These are phyloP conservation scores for Acanthosepion lycidas DNA, from an alignment of 2,888 invertebrate species.

Conservation along the genomic window DNA sequence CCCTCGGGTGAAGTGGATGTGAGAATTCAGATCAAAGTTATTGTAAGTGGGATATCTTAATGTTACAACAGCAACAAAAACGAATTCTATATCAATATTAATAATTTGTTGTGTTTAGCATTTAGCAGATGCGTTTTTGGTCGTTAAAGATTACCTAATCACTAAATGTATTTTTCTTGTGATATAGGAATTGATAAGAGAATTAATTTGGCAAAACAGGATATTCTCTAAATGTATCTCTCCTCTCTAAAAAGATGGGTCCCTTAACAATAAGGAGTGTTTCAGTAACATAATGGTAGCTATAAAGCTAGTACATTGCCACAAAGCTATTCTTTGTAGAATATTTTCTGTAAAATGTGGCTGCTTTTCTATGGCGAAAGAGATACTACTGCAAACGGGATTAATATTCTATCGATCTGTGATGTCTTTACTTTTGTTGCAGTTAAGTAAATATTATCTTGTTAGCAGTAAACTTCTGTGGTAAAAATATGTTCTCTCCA, in stretches of 20 bases:
- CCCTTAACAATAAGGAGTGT: neutral
- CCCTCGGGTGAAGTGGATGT: too few species aligned
- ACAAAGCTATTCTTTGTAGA: too few species aligned
- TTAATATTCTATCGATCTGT: neutral
- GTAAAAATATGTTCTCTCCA: neutral
- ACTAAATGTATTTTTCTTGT: too few species aligned
- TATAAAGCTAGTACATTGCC: too few species aligned
- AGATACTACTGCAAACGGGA: neutral
- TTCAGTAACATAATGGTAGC: neutral
- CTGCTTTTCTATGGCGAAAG: too few species aligned
- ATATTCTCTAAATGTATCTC: neutral
- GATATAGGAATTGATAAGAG: too few species aligned
- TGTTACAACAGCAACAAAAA: neutral
- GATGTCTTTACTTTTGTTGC: neutral
- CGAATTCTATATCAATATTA: neutral
- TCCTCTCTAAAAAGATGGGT: neutral
- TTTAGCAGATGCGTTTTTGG: neutral
- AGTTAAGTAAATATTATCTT: neutral
- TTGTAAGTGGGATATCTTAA: neutral
- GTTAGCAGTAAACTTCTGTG: neutral
- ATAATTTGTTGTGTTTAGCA: neutral
- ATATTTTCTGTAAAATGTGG: too few species aligned
- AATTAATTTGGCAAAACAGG: neutral
- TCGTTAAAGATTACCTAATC: too few species aligned
- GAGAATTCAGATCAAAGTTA: neutral